Evolutionary conservation across 2,113 vertebrate species (phyloP), one percentile per base, ranked within the genome.

Genomic region (Myiopsitta monachus): DNA sequence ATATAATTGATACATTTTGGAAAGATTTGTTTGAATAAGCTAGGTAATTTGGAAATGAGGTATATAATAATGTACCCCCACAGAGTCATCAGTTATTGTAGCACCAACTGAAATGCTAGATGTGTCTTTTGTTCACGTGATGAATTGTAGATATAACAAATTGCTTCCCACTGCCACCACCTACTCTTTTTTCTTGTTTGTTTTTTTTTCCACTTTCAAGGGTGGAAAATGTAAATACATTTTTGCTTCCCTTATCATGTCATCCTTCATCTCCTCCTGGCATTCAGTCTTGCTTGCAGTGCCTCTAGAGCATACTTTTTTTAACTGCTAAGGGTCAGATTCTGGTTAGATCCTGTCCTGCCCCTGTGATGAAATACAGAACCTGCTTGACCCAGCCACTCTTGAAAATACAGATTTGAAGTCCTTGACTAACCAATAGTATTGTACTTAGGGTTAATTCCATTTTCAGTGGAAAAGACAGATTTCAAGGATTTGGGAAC

Each of bases 1-100:
- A 91, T 68, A 27, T 87, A 95, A 85, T 85, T 79, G 91, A 87
- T 77, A 83, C 28, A 83, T 74, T 92, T 96, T 91, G 31, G 51
- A 84, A 87, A 89, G 19, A 76, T 72, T 87, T 95, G 81, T 85
- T 83, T 92, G 81, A 87, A 91, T 89, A 93, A 96, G 15, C n/a
- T 73, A 76, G 36, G 31, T 85, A 78, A 94, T 94, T 92, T 95
- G 89, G 75, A 94, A 93, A 74, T 91, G 3, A 87, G 57, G 31
- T 79, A 57, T 68, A 54, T 79, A 87, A 83, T 88, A 87, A 84
- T 36, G 57, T 51, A 64, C 17, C 52, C 30, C 13, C 49, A 61
- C 52, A 72, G 78, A 91, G 43, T 73, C 47, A 95, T 82, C 62
- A 68, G 62, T 87, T 94, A 73, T 63, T 75, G 19, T 18, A 66